Evolutionary conservation across 1,140 invertebrate genomes (phyloP), one percentile per base, ranked within the genome.

Genomic region (Argopecten irradians): DNA sequence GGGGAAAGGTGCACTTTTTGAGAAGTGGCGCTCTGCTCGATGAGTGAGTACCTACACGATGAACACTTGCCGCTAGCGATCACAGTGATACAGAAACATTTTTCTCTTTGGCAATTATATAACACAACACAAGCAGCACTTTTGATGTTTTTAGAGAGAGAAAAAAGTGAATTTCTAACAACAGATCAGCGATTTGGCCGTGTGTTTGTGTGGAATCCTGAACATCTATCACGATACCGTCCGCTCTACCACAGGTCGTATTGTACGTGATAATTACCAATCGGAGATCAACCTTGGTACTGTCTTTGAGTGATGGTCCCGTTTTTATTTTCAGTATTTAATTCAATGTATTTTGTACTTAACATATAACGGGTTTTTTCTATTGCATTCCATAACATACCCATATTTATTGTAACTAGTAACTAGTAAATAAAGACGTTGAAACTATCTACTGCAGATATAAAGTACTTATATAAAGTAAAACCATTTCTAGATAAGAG

Each of bases 121-220:
- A 71, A 71, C 55, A 71, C 55, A 71, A 71, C 55, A 71, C 55
- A 71, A n/a, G 55, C 55, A 71, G n/a, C n/a, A 28, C 55, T 22
- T 71, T 71, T 71, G 55, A 71, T n/a, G 55, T 71, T 71, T 71
- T 71, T 28, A 46, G 43, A 16, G 55, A 13, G 13, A 11, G 11
- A 71, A 71, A 71, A 71, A 71, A 71, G 22, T 71, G 8, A 28
- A 28, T 71, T 71, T 28, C 55, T 71, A 71, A 71, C 55, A 71
- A 71, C n/a, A 71, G 55, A 71, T 71, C 55, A 71, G 55, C 16
- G n/a, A 71, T n/a, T 71, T n/a, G 8, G 9, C 19, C 43, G 43
- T 19, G 13, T 46, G 43, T 46, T 46, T 46, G 43, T 19, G n/a
- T 11, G n/a, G 8, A 28, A 28, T 28, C 22, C 55, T 5, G 55